These are phyloP conservation scores for Enchytraeus crypticus DNA, from an alignment of 2,888 invertebrate genomes.

Conservation along the genomic window DNA sequence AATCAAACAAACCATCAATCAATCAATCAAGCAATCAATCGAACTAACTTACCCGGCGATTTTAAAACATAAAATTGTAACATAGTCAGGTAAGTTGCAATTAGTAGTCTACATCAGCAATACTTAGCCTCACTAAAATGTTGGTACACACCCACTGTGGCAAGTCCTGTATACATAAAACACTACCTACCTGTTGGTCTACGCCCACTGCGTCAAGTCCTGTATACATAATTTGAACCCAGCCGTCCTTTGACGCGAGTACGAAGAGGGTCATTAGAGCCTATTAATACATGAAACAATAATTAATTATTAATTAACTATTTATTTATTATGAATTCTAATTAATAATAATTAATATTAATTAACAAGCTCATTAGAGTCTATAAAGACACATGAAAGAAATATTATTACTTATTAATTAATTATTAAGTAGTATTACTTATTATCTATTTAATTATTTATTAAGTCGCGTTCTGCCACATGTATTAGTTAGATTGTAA, in stretches of 20 bases:
- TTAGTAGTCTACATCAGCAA: no score
- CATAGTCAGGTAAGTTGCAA: neutral
- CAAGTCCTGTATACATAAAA: neutral
- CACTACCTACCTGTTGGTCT: conserved; percentile 70
- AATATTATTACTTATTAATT: no score
- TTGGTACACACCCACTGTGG: neutral
- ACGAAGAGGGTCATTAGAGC: conserved; percentile 98
- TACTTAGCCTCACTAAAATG: neutral
- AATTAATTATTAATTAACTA: neutral
- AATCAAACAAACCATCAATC: no score
- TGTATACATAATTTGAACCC: conserved; percentile 99
- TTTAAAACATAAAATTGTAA: neutral
- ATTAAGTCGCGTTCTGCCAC: no score
- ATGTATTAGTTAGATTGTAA: no score
- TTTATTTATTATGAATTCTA: neutral
- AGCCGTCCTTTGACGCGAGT: conserved; percentile 93
- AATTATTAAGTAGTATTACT: no score
- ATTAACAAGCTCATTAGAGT: neutral
- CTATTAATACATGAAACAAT: no score
- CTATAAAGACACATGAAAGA: neutral
- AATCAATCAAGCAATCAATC: no score
- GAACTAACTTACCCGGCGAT: neutral
- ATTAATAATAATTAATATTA: neutral
- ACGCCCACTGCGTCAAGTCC: conserved; percentile 97
- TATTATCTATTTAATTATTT: no score